These are phyloP conservation scores for Paedocypris sp. DNA, from an alignment of 2,113 vertebrate genomes.

Conservation along the genomic window DNA sequence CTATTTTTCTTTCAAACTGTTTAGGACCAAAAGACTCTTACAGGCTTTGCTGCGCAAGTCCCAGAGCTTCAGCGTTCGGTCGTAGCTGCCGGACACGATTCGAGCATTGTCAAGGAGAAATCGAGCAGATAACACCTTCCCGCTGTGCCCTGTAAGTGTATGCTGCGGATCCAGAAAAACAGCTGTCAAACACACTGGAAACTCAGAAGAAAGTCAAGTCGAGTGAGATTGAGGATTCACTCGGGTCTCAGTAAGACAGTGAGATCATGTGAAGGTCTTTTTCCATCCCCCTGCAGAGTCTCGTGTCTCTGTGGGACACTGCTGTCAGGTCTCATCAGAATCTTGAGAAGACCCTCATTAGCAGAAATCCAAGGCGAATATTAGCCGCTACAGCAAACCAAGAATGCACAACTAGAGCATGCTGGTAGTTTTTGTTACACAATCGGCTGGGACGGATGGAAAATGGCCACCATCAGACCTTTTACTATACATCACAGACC, in stretches of 20 bases:
- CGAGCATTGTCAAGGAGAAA: slow-evolving; percentile 91
- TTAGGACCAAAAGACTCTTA: slow-evolving; percentile 52
- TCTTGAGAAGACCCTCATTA: slow-evolving; percentile 32
- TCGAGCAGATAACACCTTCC: slow-evolving; percentile 90
- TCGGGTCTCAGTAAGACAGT: slow-evolving; percentile 48
- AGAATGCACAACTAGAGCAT: slow-evolving; percentile 42
- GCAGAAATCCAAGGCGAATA: slow-evolving; percentile 36
- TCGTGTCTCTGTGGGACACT: slow-evolving; percentile 43
- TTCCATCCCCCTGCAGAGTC: slow-evolving; percentile 22
- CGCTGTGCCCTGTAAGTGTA: slow-evolving; percentile 92
- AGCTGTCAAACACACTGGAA: background rate
- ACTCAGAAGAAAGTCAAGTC: background rate
- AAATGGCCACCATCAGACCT: slow-evolving; percentile 48
- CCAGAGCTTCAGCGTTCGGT: slow-evolving; percentile 96
- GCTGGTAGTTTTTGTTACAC: slow-evolving; percentile 35
- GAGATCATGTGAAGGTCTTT: slow-evolving; percentile 49
- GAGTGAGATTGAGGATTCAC: background rate
- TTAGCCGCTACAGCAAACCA: slow-evolving; percentile 43
- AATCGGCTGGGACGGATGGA: slow-evolving; percentile 37
- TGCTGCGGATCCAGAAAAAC: slow-evolving; percentile 60
- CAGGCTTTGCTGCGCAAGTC: slow-evolving; percentile 98
- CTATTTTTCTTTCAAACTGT: background rate
- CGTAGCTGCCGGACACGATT: slow-evolving; percentile 94
- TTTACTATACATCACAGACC: slow-evolving; percentile 59
- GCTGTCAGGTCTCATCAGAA: slow-evolving; percentile 5